phyloP scores from a whole-genome alignment of 1,140 invertebrate species.

The Delia radicum region DNA sequence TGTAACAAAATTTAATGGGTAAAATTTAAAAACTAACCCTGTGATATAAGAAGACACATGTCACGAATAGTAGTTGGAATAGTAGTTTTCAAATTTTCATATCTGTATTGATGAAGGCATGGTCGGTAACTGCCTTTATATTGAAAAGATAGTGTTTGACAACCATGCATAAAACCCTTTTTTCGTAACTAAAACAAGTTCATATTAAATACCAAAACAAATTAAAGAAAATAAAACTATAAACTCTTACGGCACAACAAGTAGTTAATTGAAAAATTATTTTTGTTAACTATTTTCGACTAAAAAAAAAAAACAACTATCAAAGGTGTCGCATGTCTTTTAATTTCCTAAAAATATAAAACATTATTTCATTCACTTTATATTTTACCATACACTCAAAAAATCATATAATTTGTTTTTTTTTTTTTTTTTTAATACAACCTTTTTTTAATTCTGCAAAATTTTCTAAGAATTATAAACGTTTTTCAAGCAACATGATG shows the following conservation, averaged over 20 bases:
- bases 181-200: background rate
- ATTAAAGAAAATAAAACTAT: background rate
- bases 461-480: background rate
- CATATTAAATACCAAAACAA: background rate
- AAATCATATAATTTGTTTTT: too few species aligned
- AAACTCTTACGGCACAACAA: background rate
- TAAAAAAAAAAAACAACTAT: too few species aligned
- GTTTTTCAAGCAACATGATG: background rate
- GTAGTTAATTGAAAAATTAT: background rate
- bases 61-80: too few species aligned
- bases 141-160: too few species aligned
- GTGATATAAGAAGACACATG: too few species aligned
- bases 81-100: too few species aligned
- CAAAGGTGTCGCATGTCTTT: background rate
- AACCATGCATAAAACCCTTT: too few species aligned
- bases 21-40: too few species aligned
- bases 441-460: background rate
- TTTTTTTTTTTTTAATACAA: background rate
- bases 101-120: too few species aligned
- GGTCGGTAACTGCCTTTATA: too few species aligned
- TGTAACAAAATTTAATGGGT: too few species aligned
- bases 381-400: too few species aligned
- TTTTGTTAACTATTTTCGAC: background rate
- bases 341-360: background rate
- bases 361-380: background rate